These are phyloP conservation scores for Amphipyra tragopoginis DNA, from an alignment of 2,888 invertebrate species.

Conservation along the genomic window DNA sequence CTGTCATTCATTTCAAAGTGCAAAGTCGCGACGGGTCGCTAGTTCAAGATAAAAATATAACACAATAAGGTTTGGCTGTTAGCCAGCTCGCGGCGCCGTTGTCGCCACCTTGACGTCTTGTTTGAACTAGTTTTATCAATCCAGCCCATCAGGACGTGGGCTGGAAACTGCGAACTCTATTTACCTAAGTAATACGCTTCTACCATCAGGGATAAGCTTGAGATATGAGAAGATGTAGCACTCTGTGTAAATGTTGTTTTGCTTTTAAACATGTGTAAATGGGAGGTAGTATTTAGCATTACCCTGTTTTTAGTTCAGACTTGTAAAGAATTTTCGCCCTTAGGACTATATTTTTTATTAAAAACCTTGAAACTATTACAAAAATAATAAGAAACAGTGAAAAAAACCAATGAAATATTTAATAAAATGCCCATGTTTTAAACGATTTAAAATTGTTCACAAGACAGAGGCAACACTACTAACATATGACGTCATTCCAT, in stretches of 20 bases:
- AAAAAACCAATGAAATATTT: too few relatives aligned
- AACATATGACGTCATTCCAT: too few relatives aligned
- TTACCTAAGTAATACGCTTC: conserved; percentile 43
- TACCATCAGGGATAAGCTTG: conserved; percentile 32
- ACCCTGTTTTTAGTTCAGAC: neutral
- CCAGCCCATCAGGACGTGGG: conserved; percentile 56
- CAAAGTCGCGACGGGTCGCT: conserved; percentile 11
- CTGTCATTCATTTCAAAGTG: conserved; percentile 36
- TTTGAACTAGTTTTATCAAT: conserved; percentile 64
- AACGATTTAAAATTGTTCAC: too few relatives aligned
- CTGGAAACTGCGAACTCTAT: conserved; percentile 46
- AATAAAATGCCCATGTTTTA: too few relatives aligned
- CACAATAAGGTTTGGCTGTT: conserved; percentile 50
- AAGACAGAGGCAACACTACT: too few relatives aligned
- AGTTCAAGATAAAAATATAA: conserved; percentile 53
- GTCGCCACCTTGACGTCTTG: conserved; percentile 53
- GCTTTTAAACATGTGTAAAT: neutral
- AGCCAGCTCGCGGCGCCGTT: conserved; percentile 48
- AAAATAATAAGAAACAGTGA: too few relatives aligned
- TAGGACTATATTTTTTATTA: too few relatives aligned
- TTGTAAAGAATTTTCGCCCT: neutral
- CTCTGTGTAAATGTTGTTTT: conserved; percentile 8
- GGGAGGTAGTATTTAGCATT: neutral
- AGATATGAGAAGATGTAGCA: conserved; percentile 29
- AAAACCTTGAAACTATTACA: too few relatives aligned